Evolutionary conservation across 2,113 vertebrate genomes (phyloP), one percentile per base, ranked within the genome.

Genomic region (Pseudois nayaur): DNA sequence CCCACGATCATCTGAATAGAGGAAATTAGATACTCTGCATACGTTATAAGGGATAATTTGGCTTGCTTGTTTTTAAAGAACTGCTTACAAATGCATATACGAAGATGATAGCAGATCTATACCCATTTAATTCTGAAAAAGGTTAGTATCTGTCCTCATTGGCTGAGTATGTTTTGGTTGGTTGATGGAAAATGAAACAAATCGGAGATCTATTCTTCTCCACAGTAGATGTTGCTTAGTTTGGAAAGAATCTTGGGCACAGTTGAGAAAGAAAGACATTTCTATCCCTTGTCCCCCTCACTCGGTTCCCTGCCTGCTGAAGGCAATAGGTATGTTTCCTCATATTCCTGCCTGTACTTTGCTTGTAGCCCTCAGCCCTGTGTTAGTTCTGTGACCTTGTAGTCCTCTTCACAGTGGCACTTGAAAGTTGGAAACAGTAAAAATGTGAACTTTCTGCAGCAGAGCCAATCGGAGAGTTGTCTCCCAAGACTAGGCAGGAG

Each of bases 351-450:
- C 76, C 78, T 93, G 19, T 78, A n/a, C 14, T 86, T 95, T 92
- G 57, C 45, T 96, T 93, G 40, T 15, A 95, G 33, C 74, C 29
- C 60, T 89, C 36, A 89, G 23, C 25, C n/a, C 36, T 23, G 59
- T 25, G 60, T 92, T 79, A 60, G 60, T 94, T 89, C 50, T 92
- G 16, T 97, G 62, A 89, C 50, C 78, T 78, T 93, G 54, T 87
- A 57, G 40, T 92, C 33, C 14, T 94, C 36, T 55, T 92, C 45
- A 90, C 78, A 87, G 52, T 71, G 93, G 74, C 13, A 43, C 91
- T 91, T 95, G 50, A 86, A 96, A 96, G 43, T 78, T 96, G 67
- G 45, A 96, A 81, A 76, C 89, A 76, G 33, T 95, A 89, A 50
- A 95, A 94, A 92, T 89, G 16, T 33, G 82, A 91, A 91, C 3